Evolutionary conservation across 2,888 invertebrate species (phyloP), one percentile per base, ranked within the genome.

Genomic region (Synergus laeviventris): DNA sequence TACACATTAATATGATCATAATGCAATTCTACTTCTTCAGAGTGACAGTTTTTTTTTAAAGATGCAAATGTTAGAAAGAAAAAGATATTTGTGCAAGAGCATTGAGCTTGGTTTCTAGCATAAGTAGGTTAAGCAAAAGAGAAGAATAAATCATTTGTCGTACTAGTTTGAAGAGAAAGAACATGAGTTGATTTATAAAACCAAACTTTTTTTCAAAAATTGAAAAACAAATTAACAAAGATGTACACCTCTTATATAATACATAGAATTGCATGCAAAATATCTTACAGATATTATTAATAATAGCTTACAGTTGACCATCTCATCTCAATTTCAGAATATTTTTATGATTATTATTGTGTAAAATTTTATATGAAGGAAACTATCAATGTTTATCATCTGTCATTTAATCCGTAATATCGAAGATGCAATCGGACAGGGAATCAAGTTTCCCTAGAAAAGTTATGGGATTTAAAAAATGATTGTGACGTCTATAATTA

Each of bases 41-140:
- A 31, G 49, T 49, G 70, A 9, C 66, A 45, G n/a, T 70, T 31
- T 39, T 16, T 70, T 49, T 70, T 36, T 18, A 45, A 16, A 49
- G 31, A 49, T 70, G 49, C 31, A 70, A 70, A 70, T 49, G 31
- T 24, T 70, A 49, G 49, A 31, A 70, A n/a, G 49, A 70, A 70
- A 49, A 70, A 70, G 31, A 70, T 70, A 49, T 70, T 70, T 70
- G 31, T 70, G 70, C 70, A 70, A 49, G 31, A 45, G 70, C 49
- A 70, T 31, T 70, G 45, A 31, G n/a, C 45, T n/a, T 70, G 24
- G 49, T 70, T 70, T 56, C 21, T 31, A 49, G 31, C 31, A 36
- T 45, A 70, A 70, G 70, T 70, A 70, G 70, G 70, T 70, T 70
- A 70, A 49, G 31, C 49, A 70, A 49, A 49, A 24, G n/a, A 64